Conservation (phyloP, 2,113 vertebrate genomes). For the Sinocyclocheilus maitianheensis region DNA sequence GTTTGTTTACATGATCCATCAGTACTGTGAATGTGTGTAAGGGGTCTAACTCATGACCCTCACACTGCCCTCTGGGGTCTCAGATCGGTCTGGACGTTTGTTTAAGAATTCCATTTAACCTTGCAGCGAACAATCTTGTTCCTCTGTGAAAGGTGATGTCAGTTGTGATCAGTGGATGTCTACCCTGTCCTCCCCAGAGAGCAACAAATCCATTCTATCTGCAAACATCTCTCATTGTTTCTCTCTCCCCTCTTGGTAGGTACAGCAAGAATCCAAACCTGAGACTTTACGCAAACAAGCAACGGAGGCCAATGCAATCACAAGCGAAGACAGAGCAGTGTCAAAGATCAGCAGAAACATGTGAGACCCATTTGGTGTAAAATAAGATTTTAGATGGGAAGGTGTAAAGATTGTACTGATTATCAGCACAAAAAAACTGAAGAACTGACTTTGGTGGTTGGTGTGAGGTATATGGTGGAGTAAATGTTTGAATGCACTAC, state of each 20-base stretch:
- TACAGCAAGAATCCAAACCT: constrained; percentile 59
- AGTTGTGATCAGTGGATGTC: constrained; percentile 32
- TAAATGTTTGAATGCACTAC: too few relatives aligned
- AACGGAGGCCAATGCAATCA: constrained; percentile 67
- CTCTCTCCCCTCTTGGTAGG: constrained; percentile 29
- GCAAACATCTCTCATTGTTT: constrained; percentile 48
- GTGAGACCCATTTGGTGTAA: constrained; percentile 67
- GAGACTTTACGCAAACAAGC: constrained; percentile 69
- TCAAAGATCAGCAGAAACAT: constrained; percentile 70
- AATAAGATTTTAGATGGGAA: constrained; percentile 51
- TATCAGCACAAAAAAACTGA: constrained; percentile 9
- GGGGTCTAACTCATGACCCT: constrained; percentile 6
- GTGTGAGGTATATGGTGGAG: background rate
- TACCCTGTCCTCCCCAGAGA: constrained; percentile 44
- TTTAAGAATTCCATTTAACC: constrained; percentile 42
- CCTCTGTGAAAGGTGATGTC: constrained; percentile 36
- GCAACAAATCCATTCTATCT: constrained; percentile 50
- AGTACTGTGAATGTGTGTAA: constrained; percentile 2
- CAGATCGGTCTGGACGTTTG: constrained; percentile 36
- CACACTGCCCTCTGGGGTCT: constrained; percentile 2
- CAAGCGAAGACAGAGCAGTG: constrained; percentile 53
- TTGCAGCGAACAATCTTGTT: constrained; percentile 39
- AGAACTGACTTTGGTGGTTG: constrained; percentile 11
- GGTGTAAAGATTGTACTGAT: constrained; percentile 10
- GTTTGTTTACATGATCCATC: constrained; percentile 10